These are phyloP conservation scores for Anastrepha ludens DNA, from an alignment of 1,140 invertebrate genomes.

Conservation along the genomic window DNA sequence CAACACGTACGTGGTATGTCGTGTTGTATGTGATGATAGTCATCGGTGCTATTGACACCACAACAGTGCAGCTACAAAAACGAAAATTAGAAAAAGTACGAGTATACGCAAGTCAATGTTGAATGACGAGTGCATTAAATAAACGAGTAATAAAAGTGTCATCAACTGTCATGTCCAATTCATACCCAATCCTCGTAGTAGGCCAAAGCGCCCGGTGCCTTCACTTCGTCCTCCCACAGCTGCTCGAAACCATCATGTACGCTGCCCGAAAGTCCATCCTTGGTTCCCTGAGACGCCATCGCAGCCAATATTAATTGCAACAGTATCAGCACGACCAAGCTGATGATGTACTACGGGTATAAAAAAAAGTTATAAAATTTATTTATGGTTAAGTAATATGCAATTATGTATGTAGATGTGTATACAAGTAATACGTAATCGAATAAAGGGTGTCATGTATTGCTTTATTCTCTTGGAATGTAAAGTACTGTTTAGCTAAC, in stretches of 20 bases:
- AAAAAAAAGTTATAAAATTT: not conserved
- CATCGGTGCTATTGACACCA: conserved; percentile 66
- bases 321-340: conserved; percentile 64
- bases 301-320: conserved; percentile 66
- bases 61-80: conserved; percentile 65
- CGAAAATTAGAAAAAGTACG: not conserved
- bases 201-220: conserved; percentile 63
- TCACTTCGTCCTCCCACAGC: conserved; percentile 66
- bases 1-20: conserved; percentile 66
- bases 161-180: not conserved
- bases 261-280: conserved; percentile 69
- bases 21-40: conserved; percentile 66
- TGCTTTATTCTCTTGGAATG: too few relatives aligned
- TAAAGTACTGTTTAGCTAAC: too few relatives aligned
- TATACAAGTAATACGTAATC: too few relatives aligned
- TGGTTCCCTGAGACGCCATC: conserved; percentile 68
- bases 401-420: too few relatives aligned
- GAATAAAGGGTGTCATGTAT: too few relatives aligned
- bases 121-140: not conserved
- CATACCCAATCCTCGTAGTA: conserved; percentile 67
- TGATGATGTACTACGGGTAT: conserved; percentile 56
- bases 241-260: conserved; percentile 68
- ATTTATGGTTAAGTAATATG: too few relatives aligned
- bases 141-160: not conserved
- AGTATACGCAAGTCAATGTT: not conserved